Evolutionary conservation across 2,888 invertebrate genomes (phyloP).

Genomic region (Synanthedon myopaeformis): DNA sequence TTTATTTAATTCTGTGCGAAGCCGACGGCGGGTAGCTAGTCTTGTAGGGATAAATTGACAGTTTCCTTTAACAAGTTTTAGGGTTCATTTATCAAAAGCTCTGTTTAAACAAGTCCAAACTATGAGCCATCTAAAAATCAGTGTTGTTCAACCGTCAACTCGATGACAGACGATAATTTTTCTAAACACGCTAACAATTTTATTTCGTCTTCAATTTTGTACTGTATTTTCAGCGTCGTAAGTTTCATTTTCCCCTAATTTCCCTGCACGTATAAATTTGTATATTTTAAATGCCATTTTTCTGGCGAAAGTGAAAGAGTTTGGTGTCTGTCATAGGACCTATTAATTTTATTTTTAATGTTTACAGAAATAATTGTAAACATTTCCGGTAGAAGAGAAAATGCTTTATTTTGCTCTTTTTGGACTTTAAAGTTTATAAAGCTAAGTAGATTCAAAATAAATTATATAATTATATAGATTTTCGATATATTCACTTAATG

Average conservation of each 20-base stretch:
- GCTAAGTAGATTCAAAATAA: too few relatives aligned
- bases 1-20: not conserved
- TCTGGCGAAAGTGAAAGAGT: conserved; percentile 14
- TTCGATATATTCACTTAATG: too few relatives aligned
- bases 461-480: too few relatives aligned
- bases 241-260: conserved; percentile 1
- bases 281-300: conserved; percentile 13
- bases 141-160: conserved; percentile 22
- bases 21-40: not conserved
- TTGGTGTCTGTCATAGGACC: conserved; percentile 20
- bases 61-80: conserved; percentile 3
- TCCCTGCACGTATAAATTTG: conserved; percentile 1
- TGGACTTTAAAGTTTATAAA: too few relatives aligned
- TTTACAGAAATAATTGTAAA: conserved; percentile 2
- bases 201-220: not conserved
- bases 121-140: conserved; percentile 16
- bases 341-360: conserved; percentile 16
- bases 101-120: conserved; percentile 19
- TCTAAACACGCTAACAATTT: conserved; percentile 13
- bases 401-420: not conserved
- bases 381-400: conserved; percentile 4
- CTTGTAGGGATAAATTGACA: conserved; percentile 18
- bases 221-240: not conserved
- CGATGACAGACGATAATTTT: conserved; percentile 25
- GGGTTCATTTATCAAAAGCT: conserved; percentile 3